Conservation (phyloP, 2,113 vertebrate species). For the Abramis brama region DNA sequence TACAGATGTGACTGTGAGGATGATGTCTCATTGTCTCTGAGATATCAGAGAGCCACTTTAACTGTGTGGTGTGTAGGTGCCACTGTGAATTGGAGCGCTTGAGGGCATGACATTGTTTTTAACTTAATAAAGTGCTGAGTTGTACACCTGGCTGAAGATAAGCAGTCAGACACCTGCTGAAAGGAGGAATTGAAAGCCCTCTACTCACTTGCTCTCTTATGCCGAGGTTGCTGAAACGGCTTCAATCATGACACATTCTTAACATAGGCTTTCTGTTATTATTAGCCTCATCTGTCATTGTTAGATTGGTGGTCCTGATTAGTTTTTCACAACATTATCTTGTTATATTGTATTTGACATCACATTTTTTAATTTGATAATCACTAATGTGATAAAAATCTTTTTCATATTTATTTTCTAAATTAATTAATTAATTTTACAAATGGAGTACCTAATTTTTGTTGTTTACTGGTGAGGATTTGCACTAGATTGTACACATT, state of each 20-base stretch:
- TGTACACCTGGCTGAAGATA: constrained; percentile 72
- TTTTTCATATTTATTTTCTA: too few species aligned
- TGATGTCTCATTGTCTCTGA: constrained; percentile 57
- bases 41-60: constrained; percentile 55
- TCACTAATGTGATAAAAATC: too few species aligned
- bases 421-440: too few species aligned
- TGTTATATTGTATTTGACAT: background rate
- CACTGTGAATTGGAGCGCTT: constrained; percentile 59
- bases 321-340: background rate
- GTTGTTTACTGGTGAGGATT: too few species aligned
- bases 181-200: constrained; percentile 64
- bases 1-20: constrained; percentile 33
- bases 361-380: too few species aligned
- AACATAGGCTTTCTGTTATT: background rate
- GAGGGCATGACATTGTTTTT: constrained; percentile 76
- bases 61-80: constrained; percentile 64
- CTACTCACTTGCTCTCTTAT: constrained; percentile 52
- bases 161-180: constrained; percentile 67
- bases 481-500: too few species aligned
- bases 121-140: constrained; percentile 78
- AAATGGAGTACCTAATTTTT: too few species aligned
- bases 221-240: background rate
- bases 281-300: background rate
- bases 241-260: constrained; percentile 1
- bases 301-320: background rate